Evolutionary conservation across 2,113 vertebrate species (phyloP), one percentile per base, ranked within the genome.

Genomic region (Chascanopsetta lugubris): DNA sequence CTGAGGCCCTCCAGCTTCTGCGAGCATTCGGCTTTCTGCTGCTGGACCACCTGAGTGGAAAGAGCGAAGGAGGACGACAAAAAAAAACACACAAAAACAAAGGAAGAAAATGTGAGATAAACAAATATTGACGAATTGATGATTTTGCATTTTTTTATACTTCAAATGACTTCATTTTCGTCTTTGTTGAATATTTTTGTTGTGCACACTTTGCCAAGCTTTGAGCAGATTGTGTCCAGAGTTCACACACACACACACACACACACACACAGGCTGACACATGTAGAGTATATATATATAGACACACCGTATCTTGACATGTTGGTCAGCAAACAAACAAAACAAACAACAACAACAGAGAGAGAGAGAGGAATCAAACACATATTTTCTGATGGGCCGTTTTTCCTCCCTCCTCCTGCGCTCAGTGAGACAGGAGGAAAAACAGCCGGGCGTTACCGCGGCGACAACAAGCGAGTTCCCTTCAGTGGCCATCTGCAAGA

Each of bases 401-500:
- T 75, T 82, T 84, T 80, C 67, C 72, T 21, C 54, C 69, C 47
- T 74, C 69, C 59, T 72, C 48, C n/a, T 18, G 43, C 36, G 10
- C 58, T 77, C 15, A 40, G 54, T 25, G 60, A 77, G 75, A 77
- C 25, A 46, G 51, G 75, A 71, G 75, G 69, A 73, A 74, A 82
- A 72, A 75, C 72, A 72, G 30, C 54, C 18, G 29, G 65, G 68
- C 54, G 27, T 86, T 82, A 70, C 81, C 87, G 70, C 79, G 25
- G 80, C 59, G 77, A 86, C 77, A 72, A n/a, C 81, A 83, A 94
- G 91, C 89, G 91, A 85, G 90, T 92, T 88, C 92, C 92, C 79
- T n/a, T 88, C 89, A 72, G 82, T 80, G 90, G 89, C 76, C 92
- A 97, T 98, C 97, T 98, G 96, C 92, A 96, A 95, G 93, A 94